Evolutionary conservation across 2,797 vertebrate genomes (phyloP).

Genomic region (Danio jaintianensis): DNA sequence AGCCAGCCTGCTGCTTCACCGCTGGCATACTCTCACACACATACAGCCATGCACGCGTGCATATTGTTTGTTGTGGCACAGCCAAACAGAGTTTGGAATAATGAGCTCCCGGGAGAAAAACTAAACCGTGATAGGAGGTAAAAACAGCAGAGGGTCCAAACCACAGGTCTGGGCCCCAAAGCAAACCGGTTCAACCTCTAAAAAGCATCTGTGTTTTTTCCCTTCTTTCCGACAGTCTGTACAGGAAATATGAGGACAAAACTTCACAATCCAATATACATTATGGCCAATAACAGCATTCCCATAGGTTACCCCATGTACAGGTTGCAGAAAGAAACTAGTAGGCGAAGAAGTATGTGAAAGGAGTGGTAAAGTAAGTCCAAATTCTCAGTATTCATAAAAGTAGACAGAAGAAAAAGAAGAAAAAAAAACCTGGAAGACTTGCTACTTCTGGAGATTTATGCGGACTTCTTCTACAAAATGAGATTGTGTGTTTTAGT

Average conservation of each 20-base stretch:
- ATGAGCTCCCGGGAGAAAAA: slow-evolving; percentile 70
- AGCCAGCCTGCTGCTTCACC: slow-evolving; percentile 61
- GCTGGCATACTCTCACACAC: slow-evolving; percentile 31
- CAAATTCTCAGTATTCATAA: too few species aligned
- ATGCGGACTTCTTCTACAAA: too few species aligned
- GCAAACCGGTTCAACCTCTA: not conserved
- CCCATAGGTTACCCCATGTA: not conserved
- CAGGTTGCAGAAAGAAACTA: not conserved
- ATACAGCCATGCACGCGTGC: slow-evolving; percentile 14
- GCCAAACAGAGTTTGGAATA: slow-evolving; percentile 65
- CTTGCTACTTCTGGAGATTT: too few species aligned
- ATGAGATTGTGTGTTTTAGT: too few species aligned
- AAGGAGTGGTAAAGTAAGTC: too few species aligned
- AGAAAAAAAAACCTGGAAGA: too few species aligned
- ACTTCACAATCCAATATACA: not conserved
- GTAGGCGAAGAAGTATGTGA: too few species aligned
- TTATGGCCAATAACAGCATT: not conserved
- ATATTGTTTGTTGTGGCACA: slow-evolving; percentile 58
- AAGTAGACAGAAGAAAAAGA: too few species aligned
- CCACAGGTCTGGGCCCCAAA: slow-evolving; percentile 52
- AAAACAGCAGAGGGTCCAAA: slow-evolving; percentile 34
- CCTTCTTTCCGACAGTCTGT: not conserved
- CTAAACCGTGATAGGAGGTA: slow-evolving; percentile 52
- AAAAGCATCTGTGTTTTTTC: not conserved
- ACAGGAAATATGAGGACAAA: not conserved